Evolutionary conservation across 2,797 vertebrate species (phyloP), one percentile per base, ranked within the genome.

Genomic region (Acridotheres tristis): DNA sequence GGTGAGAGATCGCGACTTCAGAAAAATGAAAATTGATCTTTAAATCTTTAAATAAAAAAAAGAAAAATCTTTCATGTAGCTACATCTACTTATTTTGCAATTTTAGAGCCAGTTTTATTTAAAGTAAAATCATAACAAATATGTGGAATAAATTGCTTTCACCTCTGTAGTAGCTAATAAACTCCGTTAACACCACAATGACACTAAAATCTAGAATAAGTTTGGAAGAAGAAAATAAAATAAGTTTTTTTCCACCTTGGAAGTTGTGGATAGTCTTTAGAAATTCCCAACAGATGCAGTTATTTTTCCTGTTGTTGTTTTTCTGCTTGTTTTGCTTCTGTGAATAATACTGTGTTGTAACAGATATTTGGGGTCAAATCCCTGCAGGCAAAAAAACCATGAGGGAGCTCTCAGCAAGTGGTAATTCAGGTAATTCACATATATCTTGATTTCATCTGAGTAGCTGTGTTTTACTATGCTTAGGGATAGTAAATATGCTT

Each of bases 131-230:
- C 71, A 74, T 87, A 88, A 80, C 2, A 94, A 95, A 85, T 75
- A 48, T 10, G 11, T 85, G 40, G 50, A 89, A 94, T 87, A 94
- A 92, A 92, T 89, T 93, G 29, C 13, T 95, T 94, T 93, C 54
- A 69, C 51, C 58, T 92, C 58, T 80, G 1, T 42, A 30, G 51
- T 69, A 84, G 19, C 66, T 92, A 83, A 75, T 85, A 89, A 91
- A 34, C 23, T n/a, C 74, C 58, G 68, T 85, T 88, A 95, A 78
- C 30, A 65, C 72, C 62, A 58, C 13, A 9, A 88, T 50, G 81
- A 30, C 75, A 72, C 42, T 83, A 92, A 93, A 90, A 82, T 50
- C 38, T 93, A 51, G 71, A 90, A 76, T 30, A 77, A 8, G 13
- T 85, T 93, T 91, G 34, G 85, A 89, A 87, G 36, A 82, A 85